phyloP scores from a whole-genome alignment of 2,113 vertebrate species.

The Trematocara unimaculatum region DNA sequence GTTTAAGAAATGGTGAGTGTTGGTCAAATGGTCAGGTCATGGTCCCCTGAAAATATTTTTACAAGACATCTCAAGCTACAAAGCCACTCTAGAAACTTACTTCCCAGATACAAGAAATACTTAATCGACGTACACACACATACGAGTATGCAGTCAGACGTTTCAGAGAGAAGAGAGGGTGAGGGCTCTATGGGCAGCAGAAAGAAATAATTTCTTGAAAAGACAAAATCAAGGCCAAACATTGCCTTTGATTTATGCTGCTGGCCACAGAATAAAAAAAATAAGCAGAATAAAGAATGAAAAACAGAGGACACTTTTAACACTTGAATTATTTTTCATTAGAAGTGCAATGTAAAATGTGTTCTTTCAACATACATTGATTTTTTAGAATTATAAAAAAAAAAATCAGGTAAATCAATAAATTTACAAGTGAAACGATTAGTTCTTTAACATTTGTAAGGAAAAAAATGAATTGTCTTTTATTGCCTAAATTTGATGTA shows the following conservation, averaged over 20 bases:
- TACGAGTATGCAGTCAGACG: not conserved
- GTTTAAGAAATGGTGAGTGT: constrained; percentile 9
- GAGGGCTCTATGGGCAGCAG: not conserved
- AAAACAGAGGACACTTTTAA: not conserved
- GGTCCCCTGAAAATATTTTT: not conserved
- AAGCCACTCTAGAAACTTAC: not conserved
- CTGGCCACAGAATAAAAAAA: constrained; percentile 9
- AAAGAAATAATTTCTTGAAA: not conserved
- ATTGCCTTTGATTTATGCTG: constrained; percentile 30
- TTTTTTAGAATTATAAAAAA: not conserved
- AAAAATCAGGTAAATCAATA: not conserved
- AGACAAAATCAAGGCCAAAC: constrained; percentile 58
- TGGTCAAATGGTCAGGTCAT: constrained; percentile 16
- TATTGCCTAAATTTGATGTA: not conserved
- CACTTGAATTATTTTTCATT: not conserved
- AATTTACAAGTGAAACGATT: not conserved
- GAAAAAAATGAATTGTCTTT: not conserved
- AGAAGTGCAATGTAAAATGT: not conserved
- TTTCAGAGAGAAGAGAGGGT: not conserved
- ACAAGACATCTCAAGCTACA: not conserved
- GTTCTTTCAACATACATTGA: not conserved
- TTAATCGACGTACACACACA: not conserved
- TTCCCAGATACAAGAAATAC: not conserved
- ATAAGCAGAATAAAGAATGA: not conserved
- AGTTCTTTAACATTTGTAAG: not conserved